Conservation (phyloP, 1,140 invertebrate species). For the Ylistrum balloti region DNA sequence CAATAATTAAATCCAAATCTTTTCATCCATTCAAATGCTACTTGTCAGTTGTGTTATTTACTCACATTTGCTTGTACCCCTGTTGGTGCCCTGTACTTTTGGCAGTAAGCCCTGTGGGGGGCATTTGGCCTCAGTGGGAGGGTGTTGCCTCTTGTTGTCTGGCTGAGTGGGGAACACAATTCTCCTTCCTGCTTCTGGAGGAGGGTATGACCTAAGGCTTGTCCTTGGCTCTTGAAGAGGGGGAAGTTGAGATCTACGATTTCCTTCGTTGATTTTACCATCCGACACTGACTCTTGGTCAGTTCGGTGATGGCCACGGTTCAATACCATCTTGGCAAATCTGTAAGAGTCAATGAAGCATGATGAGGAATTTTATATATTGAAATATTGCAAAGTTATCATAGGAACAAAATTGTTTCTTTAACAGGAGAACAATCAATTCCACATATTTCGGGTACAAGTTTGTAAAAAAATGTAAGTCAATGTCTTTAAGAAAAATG, state of each 20-base stretch:
- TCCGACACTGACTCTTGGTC: not conserved
- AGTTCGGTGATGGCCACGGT: not conserved
- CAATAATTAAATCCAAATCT: too few relatives aligned
- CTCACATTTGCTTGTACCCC: constrained; percentile 13
- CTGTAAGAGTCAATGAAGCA: not conserved
- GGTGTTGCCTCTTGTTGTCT: not conserved
- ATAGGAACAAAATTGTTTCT: too few relatives aligned
- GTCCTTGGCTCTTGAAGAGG: not conserved
- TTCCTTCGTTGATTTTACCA: constrained; percentile 13
- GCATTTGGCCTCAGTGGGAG: not conserved
- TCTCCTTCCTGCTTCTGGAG: not conserved
- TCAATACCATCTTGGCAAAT: not conserved
- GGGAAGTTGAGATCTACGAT: not conserved
- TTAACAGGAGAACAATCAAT: too few relatives aligned
- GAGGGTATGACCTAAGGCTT: not conserved
- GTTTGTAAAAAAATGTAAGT: too few relatives aligned
- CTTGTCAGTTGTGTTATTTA: too few relatives aligned
- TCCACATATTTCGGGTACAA: too few relatives aligned
- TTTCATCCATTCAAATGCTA: too few relatives aligned
- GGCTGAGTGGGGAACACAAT: not conserved
- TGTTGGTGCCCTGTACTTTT: constrained; percentile 2
- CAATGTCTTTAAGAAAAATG: too few relatives aligned
- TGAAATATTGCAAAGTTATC: too few relatives aligned
- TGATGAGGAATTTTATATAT: too few relatives aligned
- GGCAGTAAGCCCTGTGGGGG: not conserved